These are phyloP conservation scores for Diabrotica virgifera DNA, from an alignment of 1,140 invertebrate genomes.

Conservation along the genomic window DNA sequence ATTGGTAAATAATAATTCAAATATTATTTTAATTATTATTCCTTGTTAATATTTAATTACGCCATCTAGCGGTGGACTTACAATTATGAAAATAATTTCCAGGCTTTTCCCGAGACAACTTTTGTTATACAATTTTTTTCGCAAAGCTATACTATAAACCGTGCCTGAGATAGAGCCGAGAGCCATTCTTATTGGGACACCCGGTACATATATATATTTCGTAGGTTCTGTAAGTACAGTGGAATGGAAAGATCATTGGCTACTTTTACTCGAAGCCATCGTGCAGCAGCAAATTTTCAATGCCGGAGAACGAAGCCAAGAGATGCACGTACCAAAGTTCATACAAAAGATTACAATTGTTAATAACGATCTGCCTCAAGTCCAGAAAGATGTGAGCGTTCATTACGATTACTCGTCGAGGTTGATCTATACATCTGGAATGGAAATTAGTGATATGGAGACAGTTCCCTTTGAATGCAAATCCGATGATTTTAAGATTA, in stretches of 20 bases:
- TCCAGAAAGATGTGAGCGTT: constrained; percentile 35
- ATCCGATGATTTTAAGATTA: neutral
- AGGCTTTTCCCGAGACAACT: no score
- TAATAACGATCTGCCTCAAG: constrained; percentile 32
- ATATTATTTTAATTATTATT: no score
- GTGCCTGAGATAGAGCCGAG: no score
- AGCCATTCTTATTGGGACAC: no score
- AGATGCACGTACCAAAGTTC: constrained; percentile 33
- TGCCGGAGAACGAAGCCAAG: constrained; percentile 41
- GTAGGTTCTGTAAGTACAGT: constrained; percentile 29
- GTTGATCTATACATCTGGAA: constrained; percentile 34
- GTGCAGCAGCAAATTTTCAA: constrained; percentile 43
- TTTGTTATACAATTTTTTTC: no score
- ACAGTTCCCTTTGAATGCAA: constrained; percentile 27
- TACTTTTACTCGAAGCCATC: constrained; percentile 41
- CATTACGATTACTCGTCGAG: constrained; percentile 40
- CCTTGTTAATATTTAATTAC: no score
- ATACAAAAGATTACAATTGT: constrained; percentile 42
- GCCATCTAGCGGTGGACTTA: no score
- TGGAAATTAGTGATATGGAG: constrained; percentile 41
- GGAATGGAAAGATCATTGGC: constrained; percentile 39
- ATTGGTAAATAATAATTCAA: no score
- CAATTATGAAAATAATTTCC: no score
- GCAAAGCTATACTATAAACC: no score
- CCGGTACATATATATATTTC: constrained; percentile 3